Evolutionary conservation across 1,140 invertebrate genomes (phyloP).

Genomic region (Trachymyrmex cornetzi): DNA sequence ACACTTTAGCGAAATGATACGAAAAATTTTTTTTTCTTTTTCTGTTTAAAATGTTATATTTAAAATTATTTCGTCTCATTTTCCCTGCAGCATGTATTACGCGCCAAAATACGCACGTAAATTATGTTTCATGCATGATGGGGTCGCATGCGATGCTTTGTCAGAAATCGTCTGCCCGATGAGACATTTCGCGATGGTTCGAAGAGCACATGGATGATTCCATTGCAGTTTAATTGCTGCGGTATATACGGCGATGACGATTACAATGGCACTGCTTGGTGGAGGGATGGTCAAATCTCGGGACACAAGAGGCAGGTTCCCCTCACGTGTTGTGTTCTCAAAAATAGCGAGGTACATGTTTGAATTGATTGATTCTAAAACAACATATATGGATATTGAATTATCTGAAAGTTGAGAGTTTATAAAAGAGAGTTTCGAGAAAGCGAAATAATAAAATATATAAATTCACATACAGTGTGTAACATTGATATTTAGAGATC

Average conservation of each 20-base stretch:
- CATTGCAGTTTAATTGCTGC: slow-evolving; percentile 88
- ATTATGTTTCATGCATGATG: slow-evolving; percentile 46
- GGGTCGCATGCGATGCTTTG: slow-evolving; percentile 26
- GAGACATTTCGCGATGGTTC: slow-evolving; percentile 37
- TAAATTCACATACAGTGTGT: background rate
- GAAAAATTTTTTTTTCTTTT: background rate
- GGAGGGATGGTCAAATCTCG: slow-evolving; percentile 81
- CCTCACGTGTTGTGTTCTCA: slow-evolving; percentile 86
- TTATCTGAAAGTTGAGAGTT: background rate
- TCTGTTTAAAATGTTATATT: background rate
- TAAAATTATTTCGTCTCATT: background rate
- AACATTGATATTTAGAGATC: background rate
- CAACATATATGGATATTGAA: background rate
- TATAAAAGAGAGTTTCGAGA: background rate
- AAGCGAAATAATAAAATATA: background rate
- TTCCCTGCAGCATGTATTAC: slow-evolving; percentile 11
- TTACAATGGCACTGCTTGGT: slow-evolving; percentile 87
- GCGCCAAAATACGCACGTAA: background rate
- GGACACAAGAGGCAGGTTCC: slow-evolving; percentile 82
- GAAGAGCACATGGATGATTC: slow-evolving; percentile 64
- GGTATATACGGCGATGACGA: slow-evolving; percentile 86
- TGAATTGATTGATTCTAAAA: slow-evolving; percentile 16
- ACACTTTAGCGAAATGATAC: background rate
- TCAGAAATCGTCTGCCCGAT: slow-evolving; percentile 34
- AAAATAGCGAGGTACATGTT: slow-evolving; percentile 81